Evolutionary conservation across 2,888 invertebrate species (phyloP), one percentile per base, ranked within the genome.

Genomic region (Odontocolon sp.): DNA sequence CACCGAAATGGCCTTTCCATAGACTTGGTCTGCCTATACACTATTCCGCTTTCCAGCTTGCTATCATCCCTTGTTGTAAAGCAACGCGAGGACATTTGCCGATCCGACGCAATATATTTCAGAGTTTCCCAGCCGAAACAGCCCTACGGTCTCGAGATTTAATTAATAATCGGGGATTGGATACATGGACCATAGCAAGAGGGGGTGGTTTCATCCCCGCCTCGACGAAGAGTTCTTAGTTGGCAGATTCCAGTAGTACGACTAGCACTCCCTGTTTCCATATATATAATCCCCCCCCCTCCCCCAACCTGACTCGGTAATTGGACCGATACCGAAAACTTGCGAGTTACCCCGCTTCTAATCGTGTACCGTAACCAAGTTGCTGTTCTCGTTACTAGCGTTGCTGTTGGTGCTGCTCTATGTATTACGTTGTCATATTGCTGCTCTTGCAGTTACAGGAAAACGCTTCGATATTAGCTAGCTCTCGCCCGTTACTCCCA

Each of bases 151-250:
- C 82, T 85, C 82, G 83, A 86, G 87, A 89, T 88, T 88, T 88
- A 89, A 89, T 89, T 89, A 88, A 88, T 89, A 88, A 89, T 87
- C 86, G 81, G 83, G 67, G 87, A 85, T 86, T 85, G 86, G 86
- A 88, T 87, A 84, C 84, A 86, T 81, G 85, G 82, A 67, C 59
- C n/a, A n/a, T n/a, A n/a, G n/a, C 16, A 56, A 36, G 59, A 23
- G 40, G 74, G 57, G 59, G 59, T 56, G 52, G 77, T 28, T 11
- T 47, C 54, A 66, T 67, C 54, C 45, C 73, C 59, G 18, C 47
- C 52, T 21, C 36, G 71, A 68, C 63, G 77, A 82, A 80, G 83
- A 84, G 83, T 85, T 86, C 86, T 86, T 86, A 85, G 85, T 83
- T 84, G 82, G 86, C 85, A 85, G 81, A 86, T 86, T 85, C 78